A percentile compares a stretch with the other conserved stretches of the same genome.
Evolutionary conservation across 1,140 invertebrate genomes (phyloP).

Genomic region (Hyposmocoma kahamanoa): DNA sequence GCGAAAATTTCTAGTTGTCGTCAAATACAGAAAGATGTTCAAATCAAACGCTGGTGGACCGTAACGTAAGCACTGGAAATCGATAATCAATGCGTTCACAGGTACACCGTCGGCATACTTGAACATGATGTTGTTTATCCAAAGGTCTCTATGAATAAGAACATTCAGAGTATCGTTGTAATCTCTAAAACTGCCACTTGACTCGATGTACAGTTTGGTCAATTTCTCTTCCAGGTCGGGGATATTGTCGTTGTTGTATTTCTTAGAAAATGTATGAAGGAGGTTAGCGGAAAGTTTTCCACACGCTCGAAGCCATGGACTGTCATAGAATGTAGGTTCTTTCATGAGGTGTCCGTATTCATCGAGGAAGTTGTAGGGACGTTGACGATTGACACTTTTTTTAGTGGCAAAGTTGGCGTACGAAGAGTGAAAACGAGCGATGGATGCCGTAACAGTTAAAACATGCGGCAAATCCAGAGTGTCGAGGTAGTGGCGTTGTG

Average conservation of each 20-base stretch:
- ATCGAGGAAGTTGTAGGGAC: constrained; percentile 19
- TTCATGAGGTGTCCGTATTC: constrained; percentile 21
- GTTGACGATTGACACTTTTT: constrained; percentile 10
- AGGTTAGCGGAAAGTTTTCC: constrained; percentile 38
- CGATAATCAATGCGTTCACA: constrained; percentile 50
- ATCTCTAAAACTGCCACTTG: constrained; percentile 31
- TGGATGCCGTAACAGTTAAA: constrained; percentile 15
- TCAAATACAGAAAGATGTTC: constrained; percentile 52
- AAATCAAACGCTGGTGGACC: constrained; percentile 65
- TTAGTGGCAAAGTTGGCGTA: constrained; percentile 37
- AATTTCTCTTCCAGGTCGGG: constrained; percentile 30
- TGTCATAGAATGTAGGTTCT: constrained; percentile 36
- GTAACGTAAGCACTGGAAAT: constrained; percentile 63
- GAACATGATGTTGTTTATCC: constrained; percentile 71
- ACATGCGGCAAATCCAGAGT: constrained; percentile 36
- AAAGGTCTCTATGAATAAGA: constrained; percentile 70
- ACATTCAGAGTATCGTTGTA: constrained; percentile 49
- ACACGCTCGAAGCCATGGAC: constrained; percentile 32
- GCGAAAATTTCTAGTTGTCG: constrained; percentile 47
- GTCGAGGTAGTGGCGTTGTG: constrained; percentile 13
- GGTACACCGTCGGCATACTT: constrained; percentile 46
- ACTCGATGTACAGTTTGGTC: constrained; percentile 25
- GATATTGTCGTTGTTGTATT: constrained; percentile 16
- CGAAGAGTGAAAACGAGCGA: constrained; percentile 52
- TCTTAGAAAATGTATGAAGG: constrained; percentile 32